These are phyloP conservation scores for Erpornis zantholeuca DNA, from an alignment of 2,113 vertebrate species.

Conservation along the genomic window DNA sequence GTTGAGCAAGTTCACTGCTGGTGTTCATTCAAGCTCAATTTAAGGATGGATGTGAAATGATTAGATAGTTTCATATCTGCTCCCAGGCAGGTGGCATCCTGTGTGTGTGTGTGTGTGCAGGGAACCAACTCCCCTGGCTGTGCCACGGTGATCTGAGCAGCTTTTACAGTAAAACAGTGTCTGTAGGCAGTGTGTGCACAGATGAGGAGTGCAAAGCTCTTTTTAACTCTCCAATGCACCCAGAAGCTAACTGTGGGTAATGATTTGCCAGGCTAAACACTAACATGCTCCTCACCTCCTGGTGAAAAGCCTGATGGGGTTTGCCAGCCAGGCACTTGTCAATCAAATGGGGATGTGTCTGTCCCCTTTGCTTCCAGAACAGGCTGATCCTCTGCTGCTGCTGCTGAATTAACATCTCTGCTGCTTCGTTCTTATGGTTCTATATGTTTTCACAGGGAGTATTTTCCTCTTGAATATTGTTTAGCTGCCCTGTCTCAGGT, in stretches of 20 bases:
- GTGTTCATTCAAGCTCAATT: background rate
- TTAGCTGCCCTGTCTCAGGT: background rate
- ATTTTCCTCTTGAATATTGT: background rate
- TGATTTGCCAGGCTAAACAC: background rate
- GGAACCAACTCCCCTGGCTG: background rate
- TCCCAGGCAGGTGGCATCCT: background rate
- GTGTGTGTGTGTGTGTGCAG: fast-evolving
- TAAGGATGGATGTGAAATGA: background rate
- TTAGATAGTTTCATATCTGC: background rate
- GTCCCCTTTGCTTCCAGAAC: background rate
- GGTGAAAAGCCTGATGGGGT: background rate
- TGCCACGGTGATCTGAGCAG: background rate
- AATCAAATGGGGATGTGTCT: background rate
- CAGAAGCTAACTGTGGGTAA: background rate
- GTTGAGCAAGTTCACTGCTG: background rate
- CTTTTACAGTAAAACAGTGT: background rate
- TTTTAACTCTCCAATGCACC: background rate
- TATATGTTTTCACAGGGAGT: background rate
- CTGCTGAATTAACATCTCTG: background rate
- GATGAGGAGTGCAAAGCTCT: background rate
- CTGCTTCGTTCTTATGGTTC: background rate
- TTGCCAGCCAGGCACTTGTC: background rate
- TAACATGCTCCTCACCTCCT: background rate
- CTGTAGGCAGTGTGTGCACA: background rate
- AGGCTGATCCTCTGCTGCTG: background rate